Conservation (phyloP, 2,888 invertebrate genomes). For the Spisula solida region DNA sequence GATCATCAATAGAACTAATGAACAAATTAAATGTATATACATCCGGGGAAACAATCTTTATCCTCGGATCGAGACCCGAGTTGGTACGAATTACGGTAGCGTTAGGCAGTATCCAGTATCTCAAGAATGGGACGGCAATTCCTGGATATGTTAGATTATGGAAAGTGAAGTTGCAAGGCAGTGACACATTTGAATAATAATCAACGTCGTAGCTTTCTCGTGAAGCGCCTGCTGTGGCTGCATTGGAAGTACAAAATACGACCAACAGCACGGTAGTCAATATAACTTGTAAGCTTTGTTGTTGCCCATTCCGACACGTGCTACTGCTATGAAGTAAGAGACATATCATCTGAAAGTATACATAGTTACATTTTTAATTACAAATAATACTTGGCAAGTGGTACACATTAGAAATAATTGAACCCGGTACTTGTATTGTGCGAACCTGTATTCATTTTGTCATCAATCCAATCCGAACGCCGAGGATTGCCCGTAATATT, state of each 20-base stretch:
- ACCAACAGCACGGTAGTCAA: not conserved
- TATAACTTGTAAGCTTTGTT: not conserved
- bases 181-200: constrained; percentile 59
- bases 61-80: constrained; percentile 23
- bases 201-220: constrained; percentile 62
- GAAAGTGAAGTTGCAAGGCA: constrained; percentile 63
- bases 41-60: constrained; percentile 45
- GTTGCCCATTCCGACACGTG: not conserved
- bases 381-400: too few species aligned
- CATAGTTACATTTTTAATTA: too few species aligned
- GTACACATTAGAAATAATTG: too few species aligned
- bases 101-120: constrained; percentile 67
- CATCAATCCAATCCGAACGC: too few species aligned
- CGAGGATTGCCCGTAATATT: too few species aligned
- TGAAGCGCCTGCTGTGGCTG: not conserved
- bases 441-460: too few species aligned
- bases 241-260: not conserved
- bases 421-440: too few species aligned
- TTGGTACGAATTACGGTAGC: constrained; percentile 55
- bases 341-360: not conserved
- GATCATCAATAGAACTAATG: constrained; percentile 65
- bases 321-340: not conserved
- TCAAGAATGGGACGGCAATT: constrained; percentile 56
- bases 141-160: constrained; percentile 58
- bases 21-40: constrained; percentile 56